phyloP scores from a whole-genome alignment of 30 jellyfish, hydroid and myxozoan species.

The Pelagia noctiluca region DNA sequence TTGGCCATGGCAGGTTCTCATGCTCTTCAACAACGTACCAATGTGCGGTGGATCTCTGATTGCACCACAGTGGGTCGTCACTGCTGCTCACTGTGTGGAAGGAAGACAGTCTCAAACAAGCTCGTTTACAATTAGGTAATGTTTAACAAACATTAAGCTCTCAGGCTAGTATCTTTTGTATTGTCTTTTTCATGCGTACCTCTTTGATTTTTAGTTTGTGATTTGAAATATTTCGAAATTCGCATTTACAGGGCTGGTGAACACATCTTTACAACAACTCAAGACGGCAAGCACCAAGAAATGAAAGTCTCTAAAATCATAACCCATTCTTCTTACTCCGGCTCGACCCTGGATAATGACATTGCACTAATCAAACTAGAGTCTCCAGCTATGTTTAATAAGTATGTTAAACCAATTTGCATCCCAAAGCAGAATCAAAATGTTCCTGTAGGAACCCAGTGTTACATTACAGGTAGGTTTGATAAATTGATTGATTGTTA shows the following conservation, averaged over 20 bases:
- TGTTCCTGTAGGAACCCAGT: slow-evolving; percentile 84
- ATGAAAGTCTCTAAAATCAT: slow-evolving; percentile 73
- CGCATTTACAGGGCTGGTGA: slow-evolving; percentile 48
- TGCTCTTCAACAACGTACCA: slow-evolving; percentile 63
- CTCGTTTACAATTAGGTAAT: neutral
- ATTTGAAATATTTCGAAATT: no score
- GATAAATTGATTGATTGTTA: no score
- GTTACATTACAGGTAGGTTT: slow-evolving; percentile 97
- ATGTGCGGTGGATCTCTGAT: slow-evolving; percentile 75
- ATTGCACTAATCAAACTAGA: slow-evolving; percentile 83
- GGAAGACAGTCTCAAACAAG: neutral
- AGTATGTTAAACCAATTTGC: slow-evolving; percentile 78
- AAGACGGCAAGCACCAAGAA: slow-evolving; percentile 59
- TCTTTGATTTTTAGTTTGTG: no score
- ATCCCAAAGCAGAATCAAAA: slow-evolving; percentile 72
- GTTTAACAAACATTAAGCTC: no score
- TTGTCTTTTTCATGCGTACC: neutral
- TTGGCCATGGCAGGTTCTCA: slow-evolving; percentile 84
- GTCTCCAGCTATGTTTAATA: slow-evolving; percentile 71
- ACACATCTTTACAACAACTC: slow-evolving; percentile 16
- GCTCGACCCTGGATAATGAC: slow-evolving; percentile 69
- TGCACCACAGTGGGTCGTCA: slow-evolving; percentile 73
- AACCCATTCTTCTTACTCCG: slow-evolving; percentile 55
- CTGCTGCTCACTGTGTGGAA: slow-evolving; percentile 76
- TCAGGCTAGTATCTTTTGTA: no score